Conservation (phyloP, 2,797 vertebrate species). For the Echeneis naucrates region DNA sequence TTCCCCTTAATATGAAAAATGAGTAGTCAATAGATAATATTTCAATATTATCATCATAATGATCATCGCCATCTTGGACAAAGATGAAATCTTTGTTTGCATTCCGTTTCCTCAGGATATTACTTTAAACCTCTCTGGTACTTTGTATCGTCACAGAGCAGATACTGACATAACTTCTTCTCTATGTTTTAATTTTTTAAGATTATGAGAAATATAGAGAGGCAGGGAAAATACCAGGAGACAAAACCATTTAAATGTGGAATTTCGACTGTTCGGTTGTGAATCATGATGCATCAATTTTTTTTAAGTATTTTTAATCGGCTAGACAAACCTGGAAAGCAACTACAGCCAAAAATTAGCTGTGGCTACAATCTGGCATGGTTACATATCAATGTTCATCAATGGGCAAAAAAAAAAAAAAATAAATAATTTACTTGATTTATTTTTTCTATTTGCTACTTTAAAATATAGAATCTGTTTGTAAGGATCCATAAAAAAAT, state of each 20-base stretch:
- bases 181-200: constrained; percentile 42
- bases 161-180: constrained; percentile 28
- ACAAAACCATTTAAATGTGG: constrained; percentile 21
- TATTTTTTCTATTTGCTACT: too few relatives aligned
- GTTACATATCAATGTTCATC: too few relatives aligned
- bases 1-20: constrained; percentile 64
- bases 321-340: too few relatives aligned
- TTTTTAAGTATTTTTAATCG: too few relatives aligned
- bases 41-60: constrained; percentile 64
- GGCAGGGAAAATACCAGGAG: constrained; percentile 32
- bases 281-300: constrained; percentile 12
- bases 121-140: constrained; percentile 53
- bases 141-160: constrained; percentile 43
- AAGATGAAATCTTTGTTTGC: constrained; percentile 74
- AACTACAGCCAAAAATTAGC: too few relatives aligned
- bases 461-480: too few relatives aligned
- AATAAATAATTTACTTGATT: too few relatives aligned
- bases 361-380: too few relatives aligned
- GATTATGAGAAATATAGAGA: constrained; percentile 10
- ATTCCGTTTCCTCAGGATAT: constrained; percentile 60
- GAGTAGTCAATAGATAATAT: constrained; percentile 61
- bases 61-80: constrained; percentile 46
- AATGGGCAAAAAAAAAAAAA: too few relatives aligned
- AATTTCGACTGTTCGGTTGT: constrained; percentile 11
- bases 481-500: too few relatives aligned